phyloP scores from a whole-genome alignment of 2,888 invertebrate genomes.

The Bursaphelenchus okinawaensis region DNA sequence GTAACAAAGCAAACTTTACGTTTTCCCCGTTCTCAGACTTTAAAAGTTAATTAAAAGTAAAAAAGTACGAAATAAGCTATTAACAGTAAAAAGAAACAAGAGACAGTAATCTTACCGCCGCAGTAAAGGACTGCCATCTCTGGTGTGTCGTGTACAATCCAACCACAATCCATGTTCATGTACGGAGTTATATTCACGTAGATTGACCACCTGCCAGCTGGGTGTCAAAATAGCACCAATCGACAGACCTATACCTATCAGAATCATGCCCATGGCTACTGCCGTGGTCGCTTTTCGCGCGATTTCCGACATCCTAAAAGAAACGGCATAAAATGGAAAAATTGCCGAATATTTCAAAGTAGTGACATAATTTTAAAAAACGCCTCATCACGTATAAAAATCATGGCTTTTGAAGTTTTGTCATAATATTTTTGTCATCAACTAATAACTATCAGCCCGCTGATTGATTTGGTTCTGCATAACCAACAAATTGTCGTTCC shows the following conservation, averaged over 20 bases:
- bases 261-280: conserved; percentile 40
- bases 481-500: too few relatives aligned
- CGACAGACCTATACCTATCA: conserved; percentile 52
- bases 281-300: conserved; percentile 42
- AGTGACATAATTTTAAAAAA: too few relatives aligned
- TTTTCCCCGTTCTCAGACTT: too few relatives aligned
- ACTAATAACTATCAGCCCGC: too few relatives aligned
- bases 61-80: neutral
- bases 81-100: neutral
- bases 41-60: neutral
- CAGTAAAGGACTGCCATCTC: conserved; percentile 52
- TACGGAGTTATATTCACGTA: conserved; percentile 54
- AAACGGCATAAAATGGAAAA: neutral
- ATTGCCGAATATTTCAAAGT: too few relatives aligned
- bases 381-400: neutral
- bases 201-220: conserved; percentile 55
- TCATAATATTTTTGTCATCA: too few relatives aligned
- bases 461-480: too few relatives aligned
- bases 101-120: conserved; percentile 34
- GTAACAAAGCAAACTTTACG: too few relatives aligned
- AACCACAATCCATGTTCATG: conserved; percentile 56
- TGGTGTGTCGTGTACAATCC: conserved; percentile 52
- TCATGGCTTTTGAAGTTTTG: too few relatives aligned
- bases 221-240: conserved; percentile 55
- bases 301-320: conserved; percentile 14